Evolutionary conservation across 2,797 vertebrate genomes (phyloP).

Genomic region (Clangula hyemalis): DNA sequence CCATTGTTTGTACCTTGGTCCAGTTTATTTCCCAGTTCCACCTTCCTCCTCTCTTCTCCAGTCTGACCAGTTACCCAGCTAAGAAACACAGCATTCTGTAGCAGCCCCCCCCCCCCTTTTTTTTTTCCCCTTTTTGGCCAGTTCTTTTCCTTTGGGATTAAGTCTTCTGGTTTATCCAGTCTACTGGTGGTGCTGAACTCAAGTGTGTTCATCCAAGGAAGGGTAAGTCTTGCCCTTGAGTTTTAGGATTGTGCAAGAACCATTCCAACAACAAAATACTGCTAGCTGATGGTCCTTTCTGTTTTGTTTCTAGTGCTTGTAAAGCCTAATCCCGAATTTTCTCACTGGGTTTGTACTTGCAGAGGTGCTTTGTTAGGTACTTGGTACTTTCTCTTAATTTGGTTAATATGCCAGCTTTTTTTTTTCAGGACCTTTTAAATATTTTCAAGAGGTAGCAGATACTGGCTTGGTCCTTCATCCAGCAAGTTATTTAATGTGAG

Average conservation of each 20-base stretch:
- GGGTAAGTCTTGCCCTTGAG: background rate
- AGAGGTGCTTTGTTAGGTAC: background rate
- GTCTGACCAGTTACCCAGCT: background rate
- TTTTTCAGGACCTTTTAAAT: background rate
- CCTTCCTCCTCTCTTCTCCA: background rate
- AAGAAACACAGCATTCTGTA: background rate
- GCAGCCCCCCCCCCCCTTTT: too few species aligned
- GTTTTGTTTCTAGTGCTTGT: background rate
- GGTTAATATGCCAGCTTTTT: background rate
- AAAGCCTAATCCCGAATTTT: background rate
- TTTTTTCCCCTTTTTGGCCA: background rate
- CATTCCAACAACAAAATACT: background rate
- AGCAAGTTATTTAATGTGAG: background rate
- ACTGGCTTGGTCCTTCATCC: background rate
- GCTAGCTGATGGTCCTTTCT: background rate
- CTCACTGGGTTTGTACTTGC: background rate
- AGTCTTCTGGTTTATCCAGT: background rate
- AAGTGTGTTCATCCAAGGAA: background rate
- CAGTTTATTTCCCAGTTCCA: background rate
- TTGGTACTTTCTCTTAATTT: background rate
- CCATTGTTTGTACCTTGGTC: background rate
- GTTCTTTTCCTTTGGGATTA: background rate
- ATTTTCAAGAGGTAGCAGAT: background rate
- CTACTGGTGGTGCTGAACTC: background rate
- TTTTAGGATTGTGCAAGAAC: background rate